Conservation (phyloP, 2,113 vertebrate genomes). For the Hippocampus barbouri region DNA sequence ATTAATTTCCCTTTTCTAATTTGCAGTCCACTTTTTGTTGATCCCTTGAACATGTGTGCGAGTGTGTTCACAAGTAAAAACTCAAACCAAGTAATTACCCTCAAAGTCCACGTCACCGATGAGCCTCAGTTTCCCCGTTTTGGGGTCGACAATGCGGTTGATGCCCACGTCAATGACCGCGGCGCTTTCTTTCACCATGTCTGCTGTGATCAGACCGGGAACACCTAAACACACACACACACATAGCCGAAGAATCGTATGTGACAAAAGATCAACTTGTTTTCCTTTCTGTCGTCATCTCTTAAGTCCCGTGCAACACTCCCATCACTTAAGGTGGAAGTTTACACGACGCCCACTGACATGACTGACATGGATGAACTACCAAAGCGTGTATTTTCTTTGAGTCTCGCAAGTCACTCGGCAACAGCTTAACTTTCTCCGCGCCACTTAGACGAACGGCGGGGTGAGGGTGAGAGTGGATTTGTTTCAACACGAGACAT, state of each 20-base stretch:
- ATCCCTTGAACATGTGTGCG: not conserved
- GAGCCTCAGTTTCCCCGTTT: conserved; percentile 79
- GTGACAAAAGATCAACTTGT: not conserved
- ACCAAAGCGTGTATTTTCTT: no score
- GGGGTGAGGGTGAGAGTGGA: no score
- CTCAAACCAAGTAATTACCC: conserved; percentile 68
- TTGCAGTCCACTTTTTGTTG: not conserved
- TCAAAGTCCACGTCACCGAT: conserved; percentile 92
- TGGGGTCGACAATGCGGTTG: conserved; percentile 79
- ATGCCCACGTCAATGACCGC: conserved; percentile 90
- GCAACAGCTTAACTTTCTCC: no score
- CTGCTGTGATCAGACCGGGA: conserved; percentile 83
- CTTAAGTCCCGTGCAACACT: not conserved
- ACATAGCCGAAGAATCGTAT: not conserved
- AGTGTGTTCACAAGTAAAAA: not conserved
- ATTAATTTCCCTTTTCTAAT: not conserved
- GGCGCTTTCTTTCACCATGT: conserved; percentile 89
- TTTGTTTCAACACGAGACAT: no score
- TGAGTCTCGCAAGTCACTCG: no score
- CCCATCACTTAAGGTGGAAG: no score
- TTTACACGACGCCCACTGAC: no score
- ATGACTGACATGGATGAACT: no score
- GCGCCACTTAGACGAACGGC: no score
- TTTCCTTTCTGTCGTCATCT: not conserved
- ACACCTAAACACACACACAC: conserved; percentile 69